phyloP scores from a whole-genome alignment of 2,113 vertebrate genomes.

The Oceanodroma tethys region DNA sequence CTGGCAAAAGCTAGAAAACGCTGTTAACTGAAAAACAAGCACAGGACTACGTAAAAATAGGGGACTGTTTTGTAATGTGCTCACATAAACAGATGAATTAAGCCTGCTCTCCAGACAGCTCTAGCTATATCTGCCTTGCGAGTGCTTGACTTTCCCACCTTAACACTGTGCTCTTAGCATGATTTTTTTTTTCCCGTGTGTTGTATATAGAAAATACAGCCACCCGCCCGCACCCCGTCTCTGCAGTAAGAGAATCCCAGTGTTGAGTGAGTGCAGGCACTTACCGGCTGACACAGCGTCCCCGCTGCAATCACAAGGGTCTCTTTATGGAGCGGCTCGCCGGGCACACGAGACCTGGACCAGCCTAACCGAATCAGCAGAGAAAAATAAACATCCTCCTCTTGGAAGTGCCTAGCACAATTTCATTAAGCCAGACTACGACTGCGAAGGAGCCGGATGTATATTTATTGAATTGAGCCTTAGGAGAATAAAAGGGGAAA shows the following conservation, averaged over 20 bases:
- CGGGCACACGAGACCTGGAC: neutral
- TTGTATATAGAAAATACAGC: neutral
- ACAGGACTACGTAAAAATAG: neutral
- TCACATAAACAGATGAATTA: slow-evolving; percentile 28
- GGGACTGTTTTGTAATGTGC: neutral
- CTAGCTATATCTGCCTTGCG: neutral
- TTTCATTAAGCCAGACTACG: slow-evolving; percentile 3
- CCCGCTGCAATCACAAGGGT: neutral
- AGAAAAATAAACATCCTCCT: slow-evolving; percentile 56
- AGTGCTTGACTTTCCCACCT: slow-evolving; percentile 24
- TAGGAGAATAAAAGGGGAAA: neutral
- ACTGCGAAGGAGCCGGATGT: neutral
- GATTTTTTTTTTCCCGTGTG: accelerated
- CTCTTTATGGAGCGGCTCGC: neutral
- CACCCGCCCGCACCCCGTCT: accelerated
- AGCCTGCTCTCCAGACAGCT: neutral
- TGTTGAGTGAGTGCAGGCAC: slow-evolving; percentile 14
- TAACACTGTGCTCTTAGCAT: neutral
- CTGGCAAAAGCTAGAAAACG: neutral
- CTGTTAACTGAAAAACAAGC: neutral
- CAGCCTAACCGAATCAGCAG: neutral
- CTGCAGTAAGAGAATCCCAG: neutral
- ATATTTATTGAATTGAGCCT: slow-evolving; percentile 11
- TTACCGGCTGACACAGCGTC: neutral
- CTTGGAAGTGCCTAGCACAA: neutral